Base-by-base conservation (phyloP, 2,888 invertebrate genomes). In the Neoitamus cyanurus region DNA sequence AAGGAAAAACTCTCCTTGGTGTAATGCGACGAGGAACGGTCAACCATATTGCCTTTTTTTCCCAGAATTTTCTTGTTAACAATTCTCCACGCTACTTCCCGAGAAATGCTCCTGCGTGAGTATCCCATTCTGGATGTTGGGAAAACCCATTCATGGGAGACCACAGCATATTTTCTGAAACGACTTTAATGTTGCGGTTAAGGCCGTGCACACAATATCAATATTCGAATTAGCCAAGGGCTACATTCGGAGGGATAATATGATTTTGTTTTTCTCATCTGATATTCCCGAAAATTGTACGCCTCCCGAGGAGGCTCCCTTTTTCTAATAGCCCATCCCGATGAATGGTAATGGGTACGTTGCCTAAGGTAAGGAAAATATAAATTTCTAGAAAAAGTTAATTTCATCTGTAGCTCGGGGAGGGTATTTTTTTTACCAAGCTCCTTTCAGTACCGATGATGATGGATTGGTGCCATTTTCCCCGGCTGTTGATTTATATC, bases 331-430 rank as follows among this genome's bases (percentile, higher is more conserved):
- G 42, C 5, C 75, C 15, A 15, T 36, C 25, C 25, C 75, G 13
- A 75, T 75, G 28, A 75, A 75, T 75, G 75, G 75, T 42, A 75
- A 75, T 75, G 42, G 34, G 36, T 28, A 75, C 75, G 42, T 75
- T 42, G 75, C 75, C 42, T 37, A 70, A 75, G 75, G 75, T 75
- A 75, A 42, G 37, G 75, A 75, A 75, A 75, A 42, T 75, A 75
- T 42, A 75, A 75, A 75, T 75, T 75, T 75, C 75, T 20, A 34
- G 75, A 75, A 75, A 75, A 75, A 75, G 75, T 75, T 75, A 75
- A 75, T 75, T 75, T 75, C 75, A 75, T 42, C 75, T 42, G 28
- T 75, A 37, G 75, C 75, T 75, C 5, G 42, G 42, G 42, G 37
- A 75, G 25, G 42, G 15, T 42, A 58, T 15, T 5, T 75, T 34